Evolutionary conservation across 2,797 vertebrate genomes (phyloP).

Genomic region (Ctenochaetus hawaiiensis): DNA sequence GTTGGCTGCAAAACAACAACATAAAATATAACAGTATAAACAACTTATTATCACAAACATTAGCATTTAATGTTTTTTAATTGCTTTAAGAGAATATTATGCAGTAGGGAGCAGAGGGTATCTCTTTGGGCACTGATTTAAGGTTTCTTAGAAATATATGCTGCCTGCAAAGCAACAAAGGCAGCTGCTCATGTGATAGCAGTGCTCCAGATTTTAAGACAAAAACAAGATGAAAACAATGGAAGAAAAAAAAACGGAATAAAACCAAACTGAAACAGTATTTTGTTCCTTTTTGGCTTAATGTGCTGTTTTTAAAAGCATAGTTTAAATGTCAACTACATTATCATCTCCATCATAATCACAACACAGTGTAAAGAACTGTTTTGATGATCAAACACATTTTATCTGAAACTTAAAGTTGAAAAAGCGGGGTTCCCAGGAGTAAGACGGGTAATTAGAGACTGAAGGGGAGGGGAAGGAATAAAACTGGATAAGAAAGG

Average conservation of each 20-base stretch:
- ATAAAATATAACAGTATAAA: too few relatives aligned
- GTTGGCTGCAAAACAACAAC: conserved; percentile 65
- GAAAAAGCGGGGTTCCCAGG: conserved; percentile 7
- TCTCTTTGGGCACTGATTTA: not conserved
- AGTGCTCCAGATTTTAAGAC: too few relatives aligned
- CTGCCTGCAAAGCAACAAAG: not conserved
- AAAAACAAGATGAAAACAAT: not conserved
- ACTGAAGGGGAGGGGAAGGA: conserved; percentile 1
- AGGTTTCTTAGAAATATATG: not conserved
- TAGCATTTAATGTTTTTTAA: not conserved
- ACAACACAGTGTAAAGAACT: conserved; percentile 23
- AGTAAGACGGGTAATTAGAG: conserved; percentile 31
- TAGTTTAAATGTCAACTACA: not conserved
- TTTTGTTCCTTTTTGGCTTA: not conserved
- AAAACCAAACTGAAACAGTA: not conserved
- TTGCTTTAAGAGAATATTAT: not conserved
- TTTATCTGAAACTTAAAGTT: conserved; percentile 44
- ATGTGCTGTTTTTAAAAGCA: conserved; percentile 3
- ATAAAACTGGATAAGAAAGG: conserved; percentile 32
- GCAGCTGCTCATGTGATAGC: not conserved
- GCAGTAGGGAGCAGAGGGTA: not conserved
- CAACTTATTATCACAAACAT: conserved; percentile 8
- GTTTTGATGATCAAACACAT: conserved; percentile 48
- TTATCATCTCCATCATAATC: conserved; percentile 42
- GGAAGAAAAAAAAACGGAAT: too few relatives aligned